phyloP scores from a whole-genome alignment of 2,888 invertebrate genomes.

The Molanna angustata region DNA sequence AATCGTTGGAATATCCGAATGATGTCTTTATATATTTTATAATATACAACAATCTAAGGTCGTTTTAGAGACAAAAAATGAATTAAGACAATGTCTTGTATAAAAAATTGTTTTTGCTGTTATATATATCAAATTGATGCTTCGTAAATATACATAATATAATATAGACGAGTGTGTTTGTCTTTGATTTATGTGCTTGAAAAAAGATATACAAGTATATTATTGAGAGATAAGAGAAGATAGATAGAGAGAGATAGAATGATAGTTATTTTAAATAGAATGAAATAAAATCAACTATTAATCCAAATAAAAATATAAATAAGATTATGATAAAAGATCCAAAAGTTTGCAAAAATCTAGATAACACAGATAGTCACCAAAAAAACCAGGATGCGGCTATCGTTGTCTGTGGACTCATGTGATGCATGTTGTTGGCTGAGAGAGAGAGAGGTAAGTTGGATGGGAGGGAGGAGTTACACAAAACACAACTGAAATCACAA shows the following conservation, averaged over 20 bases:
- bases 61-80: conserved; percentile 9
- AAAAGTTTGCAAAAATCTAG: neutral
- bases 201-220: conserved; percentile 44
- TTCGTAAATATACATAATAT: conserved; percentile 19
- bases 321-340: neutral
- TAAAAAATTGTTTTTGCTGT: conserved; percentile 1
- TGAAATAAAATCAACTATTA: conserved; percentile 7
- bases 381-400: neutral
- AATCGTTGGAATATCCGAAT: neutral
- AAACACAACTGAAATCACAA: conserved; percentile 20
- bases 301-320: conserved; percentile 7
- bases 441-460: no score
- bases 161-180: conserved; percentile 48
- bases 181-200: conserved; percentile 57
- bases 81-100: conserved; percentile 15
- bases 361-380: neutral
- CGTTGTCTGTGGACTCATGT: neutral
- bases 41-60: no score
- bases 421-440: no score
- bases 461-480: neutral
- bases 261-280: conserved; percentile 22
- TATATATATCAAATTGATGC: conserved; percentile 1
- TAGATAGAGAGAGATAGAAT: conserved; percentile 28
- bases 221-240: no score
- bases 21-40: neutral